Evolutionary conservation across 2,888 invertebrate genomes (phyloP), one percentile per base, ranked within the genome.

Genomic region (Pristionchus maxplancki): DNA sequence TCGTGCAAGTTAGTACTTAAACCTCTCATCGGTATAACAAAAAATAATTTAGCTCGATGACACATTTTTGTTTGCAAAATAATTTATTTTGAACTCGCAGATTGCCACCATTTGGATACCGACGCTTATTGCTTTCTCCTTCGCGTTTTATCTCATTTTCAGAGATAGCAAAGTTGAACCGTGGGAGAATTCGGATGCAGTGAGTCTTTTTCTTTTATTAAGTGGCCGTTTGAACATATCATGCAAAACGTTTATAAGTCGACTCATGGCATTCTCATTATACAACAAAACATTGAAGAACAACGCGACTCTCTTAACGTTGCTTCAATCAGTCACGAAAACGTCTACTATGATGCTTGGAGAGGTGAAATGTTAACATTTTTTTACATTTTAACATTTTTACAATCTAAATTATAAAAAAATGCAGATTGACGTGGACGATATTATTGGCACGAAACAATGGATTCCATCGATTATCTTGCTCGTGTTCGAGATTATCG

Each of bases 321-420:
- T n/a, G n/a, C 91, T 94, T 1, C 94, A 94, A 86, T 94, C 94
- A 0, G 90, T 94, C 89, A 94, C 94, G 6, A 94, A 94, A 86
- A 94, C 93, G 13, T 93, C 93, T 0, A 94, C 94, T n/a, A 94
- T 94, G 94, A 94, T 94, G 94, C 93, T 94, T 62, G 94, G 94
- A 84, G 94, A 94, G 90, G 93, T 58, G 13, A 78, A 15, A 24
- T 9, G 5, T 44, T 58, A 58, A 15, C 8, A 48, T 11, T 48
- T 48, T 48, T 11, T 15, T 11, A 48, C 8, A 48, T 11, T 48
- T 48, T 11, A 13, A 13, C 40, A 13, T 40, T 34, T n/a, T n/a
- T n/a, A n/a, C n/a, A n/a, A n/a, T n/a, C n/a, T n/a, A n/a, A n/a
- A n/a, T n/a, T n/a, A n/a, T n/a, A n/a, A n/a, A n/a, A n/a, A n/a